Base-by-base conservation (phyloP, 2,797 vertebrate genomes). In the Potorous gilbertii region DNA sequence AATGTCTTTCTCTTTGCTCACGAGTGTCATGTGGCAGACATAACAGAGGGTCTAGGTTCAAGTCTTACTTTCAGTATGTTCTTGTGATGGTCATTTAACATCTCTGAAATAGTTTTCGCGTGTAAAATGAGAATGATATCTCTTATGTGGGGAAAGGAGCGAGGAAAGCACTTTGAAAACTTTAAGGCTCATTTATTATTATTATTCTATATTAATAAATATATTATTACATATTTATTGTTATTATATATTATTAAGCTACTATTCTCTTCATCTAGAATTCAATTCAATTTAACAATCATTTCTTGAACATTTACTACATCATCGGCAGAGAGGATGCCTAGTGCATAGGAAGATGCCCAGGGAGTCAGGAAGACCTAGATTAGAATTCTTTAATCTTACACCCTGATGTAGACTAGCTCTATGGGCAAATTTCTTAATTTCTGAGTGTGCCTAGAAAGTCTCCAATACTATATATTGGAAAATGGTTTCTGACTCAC, bases 1-100 rank as follows among this genome's bases (percentile, higher is more conserved):
- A 93, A 90, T 91, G 87, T 95, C 95, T 94, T 62, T 14, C 92
- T 96, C 96, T 94, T 96, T 91, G 5, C 1, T 81, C 34, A 96
- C 95, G 95, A 96, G 96, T 92, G 93, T 91, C 92, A 95, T 97
- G 62, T 1, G 18, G 62, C 34, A 16, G 34, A 74, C 5, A 40
- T 40, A n/a, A 40, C 74, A 50, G 40, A 50, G 10, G 74, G 27
- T 46, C 21, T 81, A 8, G n/a, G 21, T 81, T 81, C 74, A 46
- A 46, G 18, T 81, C 74, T 87, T 27, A 3, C 74, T 11, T 87
- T 87, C 9, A 9, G 40, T 21, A 46, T 50, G 24, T 27, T 10
- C 21, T 87, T 46, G 21, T 46, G 40, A 10, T 87, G 2, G 40
- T 46, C 40, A 87, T 87, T 46, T 46, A 87, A 87, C 9, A 27